A percentile compares a stretch with the other conserved stretches of the same genome.
phyloP scores from a whole-genome alignment of 2,113 vertebrate genomes.

The Mus pahari region DNA sequence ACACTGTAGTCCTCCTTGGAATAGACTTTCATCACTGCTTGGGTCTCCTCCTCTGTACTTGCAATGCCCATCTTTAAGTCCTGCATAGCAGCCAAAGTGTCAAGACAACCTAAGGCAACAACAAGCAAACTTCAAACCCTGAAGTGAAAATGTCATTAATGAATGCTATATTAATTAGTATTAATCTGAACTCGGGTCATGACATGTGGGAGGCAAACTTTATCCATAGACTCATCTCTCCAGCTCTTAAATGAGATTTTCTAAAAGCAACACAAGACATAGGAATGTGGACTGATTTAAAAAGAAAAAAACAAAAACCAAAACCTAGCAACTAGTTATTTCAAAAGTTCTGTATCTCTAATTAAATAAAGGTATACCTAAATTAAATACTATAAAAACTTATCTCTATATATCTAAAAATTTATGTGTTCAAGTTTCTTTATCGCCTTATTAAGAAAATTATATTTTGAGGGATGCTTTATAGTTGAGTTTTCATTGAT shows the following conservation, averaged over 20 bases:
- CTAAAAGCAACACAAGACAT: slow-evolving; percentile 43
- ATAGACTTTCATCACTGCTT: slow-evolving; percentile 99
- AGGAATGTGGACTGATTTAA: background rate
- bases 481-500: background rate
- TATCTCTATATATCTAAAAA: slow-evolving; percentile 1
- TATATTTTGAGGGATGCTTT: slow-evolving; percentile 28
- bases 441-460: slow-evolving; percentile 38
- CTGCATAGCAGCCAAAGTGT: slow-evolving; percentile 98
- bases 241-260: background rate
- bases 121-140: slow-evolving; percentile 58
- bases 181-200: background rate
- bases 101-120: slow-evolving; percentile 93
- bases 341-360: background rate
- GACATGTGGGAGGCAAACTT: background rate
- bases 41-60: slow-evolving; percentile 97
- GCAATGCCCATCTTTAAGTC: slow-evolving; percentile 98
- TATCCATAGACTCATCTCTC: background rate
- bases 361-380: slow-evolving; percentile 34
- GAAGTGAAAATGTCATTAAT: background rate
- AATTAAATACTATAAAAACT: slow-evolving; percentile 4
- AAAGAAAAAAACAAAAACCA: background rate
- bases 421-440: slow-evolving; percentile 5
- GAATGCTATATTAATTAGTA: background rate
- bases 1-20: slow-evolving; percentile 99
- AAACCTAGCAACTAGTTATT: background rate